Conservation (phyloP, 2,113 vertebrate genomes). For the Microcebus ravelobensis region DNA sequence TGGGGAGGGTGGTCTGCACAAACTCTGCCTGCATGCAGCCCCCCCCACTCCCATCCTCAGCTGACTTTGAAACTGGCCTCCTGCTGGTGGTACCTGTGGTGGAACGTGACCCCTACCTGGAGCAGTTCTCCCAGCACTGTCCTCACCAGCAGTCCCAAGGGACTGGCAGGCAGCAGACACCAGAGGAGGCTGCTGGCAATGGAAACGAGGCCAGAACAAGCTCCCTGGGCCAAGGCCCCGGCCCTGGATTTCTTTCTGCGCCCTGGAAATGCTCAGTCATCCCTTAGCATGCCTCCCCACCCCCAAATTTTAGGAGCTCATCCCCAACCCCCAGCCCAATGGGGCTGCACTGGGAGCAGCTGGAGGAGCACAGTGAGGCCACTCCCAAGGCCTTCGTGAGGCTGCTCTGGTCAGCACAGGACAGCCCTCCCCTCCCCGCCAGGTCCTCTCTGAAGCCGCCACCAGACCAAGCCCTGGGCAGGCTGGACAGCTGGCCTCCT, state of each 20-base stretch:
- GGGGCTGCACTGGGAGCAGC: background rate
- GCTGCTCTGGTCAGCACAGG: background rate
- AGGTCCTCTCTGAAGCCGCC: background rate
- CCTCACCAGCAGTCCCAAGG: background rate
- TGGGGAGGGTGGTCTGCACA: background rate
- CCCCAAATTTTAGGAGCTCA: background rate
- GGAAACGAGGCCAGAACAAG: background rate
- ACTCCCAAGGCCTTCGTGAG: background rate
- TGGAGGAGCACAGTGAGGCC: background rate
- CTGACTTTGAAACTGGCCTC: background rate
- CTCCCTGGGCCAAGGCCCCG: background rate
- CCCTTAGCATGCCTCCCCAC: background rate
- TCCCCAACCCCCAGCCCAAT: background rate
- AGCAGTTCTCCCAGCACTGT: background rate
- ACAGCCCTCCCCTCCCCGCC: background rate
- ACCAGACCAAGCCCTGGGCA: background rate
- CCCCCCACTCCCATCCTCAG: background rate
- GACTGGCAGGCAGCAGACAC: background rate
- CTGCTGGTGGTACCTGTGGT: background rate
- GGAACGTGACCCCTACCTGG: background rate
- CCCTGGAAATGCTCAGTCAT: background rate
- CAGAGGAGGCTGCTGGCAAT: background rate
- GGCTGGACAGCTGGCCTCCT: background rate
- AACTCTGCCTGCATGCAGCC: background rate
- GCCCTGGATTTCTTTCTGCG: background rate